Evolutionary conservation across 92 coral and sea anemone species (phyloP).

Genomic region (Blastomussa wellsi): DNA sequence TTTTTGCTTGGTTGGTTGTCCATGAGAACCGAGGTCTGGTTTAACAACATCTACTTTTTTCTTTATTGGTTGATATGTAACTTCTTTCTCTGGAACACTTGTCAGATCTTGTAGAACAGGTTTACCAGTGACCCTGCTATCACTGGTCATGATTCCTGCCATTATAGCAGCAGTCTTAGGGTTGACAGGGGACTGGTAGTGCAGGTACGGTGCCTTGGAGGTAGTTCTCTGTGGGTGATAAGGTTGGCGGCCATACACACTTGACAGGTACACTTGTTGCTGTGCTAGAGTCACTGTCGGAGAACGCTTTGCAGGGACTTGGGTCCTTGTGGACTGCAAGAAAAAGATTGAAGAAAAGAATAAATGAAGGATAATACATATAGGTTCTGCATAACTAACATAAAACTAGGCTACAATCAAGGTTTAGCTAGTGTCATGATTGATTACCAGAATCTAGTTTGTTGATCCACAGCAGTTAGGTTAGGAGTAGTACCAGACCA

Average conservation of each 20-base stretch:
- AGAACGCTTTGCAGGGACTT: slow-evolving; percentile 61
- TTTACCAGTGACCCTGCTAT: slow-evolving; percentile 4
- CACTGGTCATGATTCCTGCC: slow-evolving; percentile 69
- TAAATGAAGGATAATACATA: too few relatives aligned
- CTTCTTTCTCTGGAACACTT: slow-evolving; percentile 28
- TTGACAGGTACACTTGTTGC: slow-evolving; percentile 72
- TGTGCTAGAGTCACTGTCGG: slow-evolving; percentile 50
- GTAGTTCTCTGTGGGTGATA: slow-evolving; percentile 88
- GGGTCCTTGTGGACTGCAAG: slow-evolving; percentile 43
- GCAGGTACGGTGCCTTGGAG: slow-evolving; percentile 87
- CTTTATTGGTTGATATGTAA: slow-evolving; percentile 19
- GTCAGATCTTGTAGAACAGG: slow-evolving; percentile 36
- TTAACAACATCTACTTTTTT: not conserved
- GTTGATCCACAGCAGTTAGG: too few relatives aligned
- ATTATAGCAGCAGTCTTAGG: slow-evolving; percentile 83
- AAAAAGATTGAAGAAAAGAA: not conserved
- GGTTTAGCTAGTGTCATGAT: too few relatives aligned
- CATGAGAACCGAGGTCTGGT: not conserved
- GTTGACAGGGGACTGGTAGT: slow-evolving; percentile 89
- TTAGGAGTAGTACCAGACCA: too few relatives aligned
- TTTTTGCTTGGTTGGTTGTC: not conserved
- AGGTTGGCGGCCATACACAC: slow-evolving; percentile 89
- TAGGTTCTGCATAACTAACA: too few relatives aligned
- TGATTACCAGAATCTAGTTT: too few relatives aligned
- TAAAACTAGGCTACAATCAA: too few relatives aligned